phyloP scores from a whole-genome alignment of 1,140 invertebrate species.

The Trialeurodes vaporariorum region DNA sequence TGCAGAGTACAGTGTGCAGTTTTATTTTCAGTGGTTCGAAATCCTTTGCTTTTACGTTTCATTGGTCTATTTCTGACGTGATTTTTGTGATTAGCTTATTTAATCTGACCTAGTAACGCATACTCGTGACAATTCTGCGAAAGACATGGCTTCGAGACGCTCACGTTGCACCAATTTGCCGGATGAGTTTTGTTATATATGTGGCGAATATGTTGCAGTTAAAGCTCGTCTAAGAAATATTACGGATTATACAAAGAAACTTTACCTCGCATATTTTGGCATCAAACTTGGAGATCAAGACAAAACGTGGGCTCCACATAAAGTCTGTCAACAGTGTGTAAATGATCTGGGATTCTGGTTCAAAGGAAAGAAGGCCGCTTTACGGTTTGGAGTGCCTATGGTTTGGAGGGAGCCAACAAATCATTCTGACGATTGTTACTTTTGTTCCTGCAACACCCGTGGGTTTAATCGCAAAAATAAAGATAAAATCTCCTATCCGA shows the following conservation, averaged over 20 bases:
- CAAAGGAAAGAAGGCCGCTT: conserved; percentile 13
- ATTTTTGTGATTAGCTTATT: too few relatives aligned
- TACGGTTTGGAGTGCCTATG: conserved; percentile 15
- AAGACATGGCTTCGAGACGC: neutral
- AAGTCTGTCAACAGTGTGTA: conserved; percentile 15
- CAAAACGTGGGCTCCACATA: conserved; percentile 20
- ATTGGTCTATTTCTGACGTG: too few relatives aligned
- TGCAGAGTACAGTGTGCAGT: too few relatives aligned
- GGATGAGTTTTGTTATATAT: conserved; percentile 3
- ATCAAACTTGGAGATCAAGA: conserved; percentile 26
- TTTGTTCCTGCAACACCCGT: conserved; percentile 10
- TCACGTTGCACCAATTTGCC: too few relatives aligned
- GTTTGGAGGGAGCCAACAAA: conserved; percentile 17
- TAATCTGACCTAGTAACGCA: too few relatives aligned
- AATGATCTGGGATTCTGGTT: conserved; percentile 12
- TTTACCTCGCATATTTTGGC: conserved; percentile 20
- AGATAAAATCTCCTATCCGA: conserved; percentile 3
- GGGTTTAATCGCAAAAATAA: conserved; percentile 11
- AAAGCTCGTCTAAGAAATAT: conserved; percentile 13
- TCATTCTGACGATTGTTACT: conserved; percentile 16
- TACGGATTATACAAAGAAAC: conserved; percentile 12
- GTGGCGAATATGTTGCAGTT: too few relatives aligned
- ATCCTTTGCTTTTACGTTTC: too few relatives aligned
- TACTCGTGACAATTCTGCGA: neutral
- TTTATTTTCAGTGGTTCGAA: too few relatives aligned